Percentiles rank a stretch among this genome's conserved stretches.
These are phyloP conservation scores for Biston stratarius DNA, from an alignment of 2,888 invertebrate genomes.

Conservation along the genomic window DNA sequence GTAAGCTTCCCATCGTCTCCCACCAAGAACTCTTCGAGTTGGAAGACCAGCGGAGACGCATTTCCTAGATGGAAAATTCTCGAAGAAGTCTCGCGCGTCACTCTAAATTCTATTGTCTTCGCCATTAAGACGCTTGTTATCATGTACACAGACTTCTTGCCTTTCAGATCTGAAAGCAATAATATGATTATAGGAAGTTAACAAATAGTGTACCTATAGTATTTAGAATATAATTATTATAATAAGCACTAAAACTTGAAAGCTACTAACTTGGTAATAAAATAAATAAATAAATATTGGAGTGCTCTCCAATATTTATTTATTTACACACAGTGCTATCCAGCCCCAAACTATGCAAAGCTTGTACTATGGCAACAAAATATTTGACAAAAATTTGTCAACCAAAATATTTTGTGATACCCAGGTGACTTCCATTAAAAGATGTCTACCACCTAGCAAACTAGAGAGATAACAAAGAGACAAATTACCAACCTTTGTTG, in stretches of 20 bases:
- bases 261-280: no score
- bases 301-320: no score
- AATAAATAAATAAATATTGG: no score
- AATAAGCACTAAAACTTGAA: no score
- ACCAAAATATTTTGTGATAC: no score
- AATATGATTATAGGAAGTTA: not conserved
- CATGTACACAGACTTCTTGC: constrained; percentile 82
- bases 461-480: not conserved
- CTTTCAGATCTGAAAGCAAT: constrained; percentile 73
- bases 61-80: constrained; percentile 84
- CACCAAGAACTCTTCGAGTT: constrained; percentile 76
- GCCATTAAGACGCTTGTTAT: constrained; percentile 82
- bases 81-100: constrained; percentile 77
- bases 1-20: constrained; percentile 78
- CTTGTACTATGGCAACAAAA: no score
- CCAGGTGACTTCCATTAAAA: no score
- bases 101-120: constrained; percentile 83
- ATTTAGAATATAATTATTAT: no score
- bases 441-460: no score
- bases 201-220: not conserved
- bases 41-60: constrained; percentile 80
- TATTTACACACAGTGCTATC: not conserved
- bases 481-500: constrained; percentile 68
- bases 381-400: no score
- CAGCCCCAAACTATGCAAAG: not conserved